Percentiles rank a stretch among this genome's conserved stretches.
These are phyloP conservation scores for Trichomycterus rosablanca DNA, from an alignment of 2,113 vertebrate species.

Conservation along the genomic window DNA sequence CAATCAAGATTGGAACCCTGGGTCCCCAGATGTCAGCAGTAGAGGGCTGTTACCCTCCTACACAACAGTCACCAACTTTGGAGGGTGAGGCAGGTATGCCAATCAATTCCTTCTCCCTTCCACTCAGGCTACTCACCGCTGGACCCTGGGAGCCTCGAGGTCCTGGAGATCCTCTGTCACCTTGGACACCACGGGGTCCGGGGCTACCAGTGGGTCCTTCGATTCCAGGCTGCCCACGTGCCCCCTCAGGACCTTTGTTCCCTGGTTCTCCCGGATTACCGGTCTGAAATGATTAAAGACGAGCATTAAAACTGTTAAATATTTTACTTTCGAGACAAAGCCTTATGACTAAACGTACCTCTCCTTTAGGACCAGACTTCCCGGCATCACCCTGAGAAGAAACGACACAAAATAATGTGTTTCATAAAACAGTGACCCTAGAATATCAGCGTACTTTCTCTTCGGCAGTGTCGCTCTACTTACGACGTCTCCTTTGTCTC, in stretches of 20 bases:
- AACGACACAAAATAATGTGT: slow-evolving; percentile 4
- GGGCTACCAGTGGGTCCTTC: slow-evolving; percentile 82
- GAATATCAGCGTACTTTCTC: too few species aligned
- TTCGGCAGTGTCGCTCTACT: slow-evolving; percentile 53
- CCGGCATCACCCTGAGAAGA: slow-evolving; percentile 81
- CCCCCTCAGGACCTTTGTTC: slow-evolving; percentile 82
- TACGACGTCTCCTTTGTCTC: slow-evolving; percentile 86
- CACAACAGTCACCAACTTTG: too few species aligned
- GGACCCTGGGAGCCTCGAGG: slow-evolving; percentile 85
- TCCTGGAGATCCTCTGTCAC: slow-evolving; percentile 82
- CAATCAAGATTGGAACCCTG: too few species aligned
- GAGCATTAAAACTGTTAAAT: neutral
- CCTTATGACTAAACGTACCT: slow-evolving; percentile 83
- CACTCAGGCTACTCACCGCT: slow-evolving; percentile 87
- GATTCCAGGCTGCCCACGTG: slow-evolving; percentile 81
- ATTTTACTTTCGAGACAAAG: too few species aligned
- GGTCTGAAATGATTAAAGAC: slow-evolving; percentile 65
- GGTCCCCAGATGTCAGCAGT: too few species aligned
- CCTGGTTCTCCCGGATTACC: slow-evolving; percentile 84
- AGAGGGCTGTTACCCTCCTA: too few species aligned
- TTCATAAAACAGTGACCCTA: too few species aligned
- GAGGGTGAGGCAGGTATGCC: too few species aligned
- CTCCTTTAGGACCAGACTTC: slow-evolving; percentile 84
- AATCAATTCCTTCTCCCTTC: too few species aligned
- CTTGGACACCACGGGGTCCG: slow-evolving; percentile 88